Evolutionary conservation across 2,113 vertebrate species (phyloP), one percentile per base, ranked within the genome.

Genomic region (Rafetus swinhoei): DNA sequence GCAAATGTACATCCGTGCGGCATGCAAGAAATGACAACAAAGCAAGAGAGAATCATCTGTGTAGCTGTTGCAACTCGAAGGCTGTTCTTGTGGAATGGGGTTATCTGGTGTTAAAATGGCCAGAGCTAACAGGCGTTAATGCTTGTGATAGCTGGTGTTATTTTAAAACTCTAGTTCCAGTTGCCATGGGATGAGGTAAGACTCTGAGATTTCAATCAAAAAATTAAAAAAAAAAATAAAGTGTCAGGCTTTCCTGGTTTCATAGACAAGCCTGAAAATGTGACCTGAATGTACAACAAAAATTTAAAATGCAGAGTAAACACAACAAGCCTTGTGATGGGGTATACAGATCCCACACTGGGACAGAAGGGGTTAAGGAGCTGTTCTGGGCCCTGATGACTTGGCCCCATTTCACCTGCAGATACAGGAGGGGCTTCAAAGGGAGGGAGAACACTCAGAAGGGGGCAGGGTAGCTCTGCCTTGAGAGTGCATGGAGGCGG

Each of bases 41-140:
- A 95, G 86, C 90, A 87, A 87, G 85, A 56, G 87, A 94, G 84
- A 86, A 88, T 95, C 90, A 82, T 45, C 22, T 24, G 9, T 25
- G 25, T 3, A 60, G 57, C 24, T 25, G 13, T 12, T 72, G 9
- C 32, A n/a, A 72, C n/a, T 72, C n/a, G 2, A 21, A 19, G 65
- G 32, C n/a, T 72, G 65, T 35, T 35, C n/a, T 35, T 19, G 8
- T n/a, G 65, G 65, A 72, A 21, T 35, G 8, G 65, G 16, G 21
- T 9, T 19, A 35, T 21, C n/a, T 19, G 13, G 13, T 15, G 16
- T 72, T 10, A 69, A n/a, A 72, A 72, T 35, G 32, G n/a, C 65
- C n/a, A 35, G 18, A 21, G 9, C 15, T 35, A 72, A 72, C 7
- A 5, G 16, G 19, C 18, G 8, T 72, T 21, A 72, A 72, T n/a